phyloP scores from a whole-genome alignment of 2,888 invertebrate genomes.

The Holacanthella duospinosa region DNA sequence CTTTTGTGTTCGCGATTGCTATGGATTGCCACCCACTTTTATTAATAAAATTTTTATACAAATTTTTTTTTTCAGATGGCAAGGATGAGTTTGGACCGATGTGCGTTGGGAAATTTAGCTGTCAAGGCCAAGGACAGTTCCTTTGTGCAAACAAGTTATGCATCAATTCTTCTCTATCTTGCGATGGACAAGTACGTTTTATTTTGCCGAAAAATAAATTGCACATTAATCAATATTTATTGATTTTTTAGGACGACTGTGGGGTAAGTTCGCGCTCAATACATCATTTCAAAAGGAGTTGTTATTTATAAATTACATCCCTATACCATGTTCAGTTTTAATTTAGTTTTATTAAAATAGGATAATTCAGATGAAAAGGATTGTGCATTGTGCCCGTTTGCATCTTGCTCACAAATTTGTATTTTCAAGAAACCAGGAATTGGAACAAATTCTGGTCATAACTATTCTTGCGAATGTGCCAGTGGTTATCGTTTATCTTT shows the following conservation, averaged over 20 bases:
- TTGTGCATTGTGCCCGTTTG: constrained; percentile 53
- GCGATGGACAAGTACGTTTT: no score
- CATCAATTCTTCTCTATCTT: constrained; percentile 39
- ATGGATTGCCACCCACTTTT: no score
- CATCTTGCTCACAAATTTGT: constrained; percentile 67
- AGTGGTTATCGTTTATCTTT: constrained; percentile 48
- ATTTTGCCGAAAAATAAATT: background rate
- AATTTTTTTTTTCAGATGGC: constrained; percentile 40
- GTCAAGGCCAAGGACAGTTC: constrained; percentile 34
- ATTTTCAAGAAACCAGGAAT: constrained; percentile 49
- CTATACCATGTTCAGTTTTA: no score
- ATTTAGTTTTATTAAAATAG: background rate
- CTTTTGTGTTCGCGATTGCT: no score
- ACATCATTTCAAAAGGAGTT: background rate
- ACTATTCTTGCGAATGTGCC: constrained; percentile 53
- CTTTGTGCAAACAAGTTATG: constrained; percentile 41
- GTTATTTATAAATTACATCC: no score
- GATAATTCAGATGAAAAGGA: constrained; percentile 43
- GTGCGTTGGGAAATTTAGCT: constrained; percentile 17
- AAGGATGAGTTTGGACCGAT: constrained; percentile 25
- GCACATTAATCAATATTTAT: background rate
- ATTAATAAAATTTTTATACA: constrained; percentile 37
- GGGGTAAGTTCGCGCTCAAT: background rate
- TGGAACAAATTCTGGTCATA: constrained; percentile 21
- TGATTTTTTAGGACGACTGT: background rate